Evolutionary conservation across 2,888 invertebrate species (phyloP), one percentile per base, ranked within the genome.

Genomic region (Harpalus rubripes): DNA sequence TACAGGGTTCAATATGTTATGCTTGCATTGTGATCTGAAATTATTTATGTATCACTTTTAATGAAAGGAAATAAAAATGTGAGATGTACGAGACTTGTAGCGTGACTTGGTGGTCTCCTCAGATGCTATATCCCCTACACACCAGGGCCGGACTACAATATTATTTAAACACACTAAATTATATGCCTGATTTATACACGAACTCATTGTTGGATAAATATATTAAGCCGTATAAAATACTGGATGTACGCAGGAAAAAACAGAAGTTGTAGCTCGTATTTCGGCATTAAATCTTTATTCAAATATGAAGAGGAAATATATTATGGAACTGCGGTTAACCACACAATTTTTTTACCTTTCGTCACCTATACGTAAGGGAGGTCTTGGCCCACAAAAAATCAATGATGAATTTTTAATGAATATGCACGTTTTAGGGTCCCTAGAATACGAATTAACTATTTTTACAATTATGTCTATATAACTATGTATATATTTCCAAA

Each of bases 31-130:
- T 84, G 84, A 84, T 84, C 79, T 76, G 79, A 84, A 84, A 84
- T 84, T 79, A 84, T 84, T 84, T 84, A 84, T 84, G 84, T 84
- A 79, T 84, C 84, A 84, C 84, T 84, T 84, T 78, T 84, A 84
- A 84, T 84, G 84, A 84, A 84, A 84, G 52, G 58, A 84, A 84
- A 79, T 84, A 83, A 83, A 83, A 83, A 83, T 44, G 83, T 41
- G 58, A 78, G 32, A 78, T 58, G 78, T 78, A 58, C 56, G 56
- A 78, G 56, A 22, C 7, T 56, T 58, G 59, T 58, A n/a, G 78
- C 56, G 78, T 78, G 78, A 26, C 59, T 58, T 78, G 78, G 78
- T 58, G 59, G 78, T 58, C 78, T 58, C 18, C 39, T 15, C 32
- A 68, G 39, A 68, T 68, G 68, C 39, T 74, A 16, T 41, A 74